Evolutionary conservation across 2,113 vertebrate genomes (phyloP).

Genomic region (Nestor notabilis): DNA sequence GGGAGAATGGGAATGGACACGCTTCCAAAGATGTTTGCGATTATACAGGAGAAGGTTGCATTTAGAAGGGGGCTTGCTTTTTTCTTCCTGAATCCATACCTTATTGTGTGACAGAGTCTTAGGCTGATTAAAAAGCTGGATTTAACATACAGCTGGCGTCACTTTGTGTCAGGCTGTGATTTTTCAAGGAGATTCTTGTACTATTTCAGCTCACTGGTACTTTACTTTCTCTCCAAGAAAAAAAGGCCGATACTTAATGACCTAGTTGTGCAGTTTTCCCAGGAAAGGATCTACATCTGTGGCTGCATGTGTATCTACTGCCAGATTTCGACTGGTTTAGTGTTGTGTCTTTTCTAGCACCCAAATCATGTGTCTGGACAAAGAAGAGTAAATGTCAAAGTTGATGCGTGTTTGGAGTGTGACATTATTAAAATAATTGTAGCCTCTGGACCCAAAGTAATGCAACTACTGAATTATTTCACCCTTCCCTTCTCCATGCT

Average conservation of each 20-base stretch:
- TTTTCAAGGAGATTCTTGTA: neutral
- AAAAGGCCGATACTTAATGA: neutral
- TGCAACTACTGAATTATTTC: neutral
- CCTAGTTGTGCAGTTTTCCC: neutral
- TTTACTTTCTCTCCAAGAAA: neutral
- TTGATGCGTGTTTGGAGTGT: neutral
- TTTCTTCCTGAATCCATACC: neutral
- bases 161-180: neutral
- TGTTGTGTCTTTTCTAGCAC: neutral
- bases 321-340: neutral
- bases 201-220: neutral
- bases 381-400: neutral
- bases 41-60: neutral
- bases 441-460: neutral
- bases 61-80: neutral
- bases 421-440: neutral
- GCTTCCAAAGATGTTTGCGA: neutral
- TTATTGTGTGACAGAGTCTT: neutral
- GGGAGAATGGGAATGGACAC: neutral
- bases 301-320: neutral
- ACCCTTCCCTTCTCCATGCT: neutral
- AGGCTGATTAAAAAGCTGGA: neutral
- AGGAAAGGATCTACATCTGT: neutral
- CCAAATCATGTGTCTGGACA: neutral
- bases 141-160: neutral